phyloP scores from a whole-genome alignment of 2,888 invertebrate species.

The Oscheius sp. region DNA sequence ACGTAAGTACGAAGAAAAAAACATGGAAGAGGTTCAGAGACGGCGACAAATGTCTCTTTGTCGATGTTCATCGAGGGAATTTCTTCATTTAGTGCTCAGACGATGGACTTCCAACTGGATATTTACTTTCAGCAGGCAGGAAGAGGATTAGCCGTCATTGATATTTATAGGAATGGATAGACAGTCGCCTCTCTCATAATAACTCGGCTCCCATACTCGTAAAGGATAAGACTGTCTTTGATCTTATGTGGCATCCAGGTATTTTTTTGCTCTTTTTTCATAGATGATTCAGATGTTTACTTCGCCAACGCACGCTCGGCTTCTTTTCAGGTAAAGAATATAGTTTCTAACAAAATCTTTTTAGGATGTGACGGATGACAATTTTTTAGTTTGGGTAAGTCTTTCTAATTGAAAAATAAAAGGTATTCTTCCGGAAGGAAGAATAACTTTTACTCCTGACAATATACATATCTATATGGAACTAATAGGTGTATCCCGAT shows the following conservation, averaged over 20 bases:
- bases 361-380: constrained; percentile 66
- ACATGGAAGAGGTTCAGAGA: constrained; percentile 45
- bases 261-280: neutral
- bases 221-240: constrained; percentile 60
- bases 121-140: constrained; percentile 68
- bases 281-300: constrained; percentile 47
- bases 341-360: neutral
- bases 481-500: constrained; percentile 62
- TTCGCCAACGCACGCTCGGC: constrained; percentile 68
- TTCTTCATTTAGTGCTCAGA: constrained; percentile 68
- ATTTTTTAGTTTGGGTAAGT: constrained; percentile 68
- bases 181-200: constrained; percentile 64
- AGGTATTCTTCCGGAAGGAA: constrained; percentile 63
- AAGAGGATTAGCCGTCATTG: too few relatives aligned
- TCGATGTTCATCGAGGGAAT: constrained; percentile 70
- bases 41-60: constrained; percentile 67
- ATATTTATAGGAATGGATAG: constrained; percentile 64
- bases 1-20: constrained; percentile 42
- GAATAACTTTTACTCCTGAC: constrained; percentile 33
- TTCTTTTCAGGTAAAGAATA: constrained; percentile 45
- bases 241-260: constrained; percentile 62
- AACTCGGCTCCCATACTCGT: constrained; percentile 64
- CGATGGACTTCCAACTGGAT: constrained; percentile 70
- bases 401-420: too few relatives aligned
- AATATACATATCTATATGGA: too few relatives aligned